Evolutionary conservation across 1,140 invertebrate genomes (phyloP), one percentile per base, ranked within the genome.

Genomic region (Drosophila dunni): DNA sequence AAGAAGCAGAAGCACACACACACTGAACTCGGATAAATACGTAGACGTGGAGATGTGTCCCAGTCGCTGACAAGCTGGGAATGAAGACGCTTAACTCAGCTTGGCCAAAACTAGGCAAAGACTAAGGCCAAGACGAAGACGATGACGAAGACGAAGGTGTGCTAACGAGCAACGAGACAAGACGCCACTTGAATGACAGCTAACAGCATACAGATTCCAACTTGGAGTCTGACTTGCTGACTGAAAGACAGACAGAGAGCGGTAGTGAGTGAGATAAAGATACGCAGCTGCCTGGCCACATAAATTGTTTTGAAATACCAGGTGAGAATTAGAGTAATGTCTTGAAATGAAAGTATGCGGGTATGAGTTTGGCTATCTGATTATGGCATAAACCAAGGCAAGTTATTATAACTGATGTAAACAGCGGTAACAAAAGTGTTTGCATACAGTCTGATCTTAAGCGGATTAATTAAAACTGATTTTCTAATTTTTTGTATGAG

Each of bases 151-250:
- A 40, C 36, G 63, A 60, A 60, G 65, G 71, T 79, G 83, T 88
- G 79, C 83, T 86, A 88, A 86, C 83, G 83, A 86, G 83, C 83
- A n/a, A 10, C 24, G 48, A 86, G 83, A 73, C 65, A 72, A 88
- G 76, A 88, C 86, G 79, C 76, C 76, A 88, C 82, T 86, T 86
- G 84, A 86, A 81, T 86, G 82, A 86, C 82, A 88, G 78, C 83
- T 48, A 70, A 67, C 63, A 74, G 79, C 63, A 54, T 44, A 61
- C 46, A 73, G 56, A 73, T 60, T 53, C 40, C 38, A 38, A 63
- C 36, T 13, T 36, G 17, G 9, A 38, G 44, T 3, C 40, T 2
- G 34, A 51, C 24, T 34, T 2, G 5, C 24, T 34, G 60, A 42
- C 15, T 46, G 57, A 15, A 13, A 38, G 46, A 48, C 7, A 10